Conservation (phyloP, 2,888 invertebrate genomes). For the Scaeva pyrastri region DNA sequence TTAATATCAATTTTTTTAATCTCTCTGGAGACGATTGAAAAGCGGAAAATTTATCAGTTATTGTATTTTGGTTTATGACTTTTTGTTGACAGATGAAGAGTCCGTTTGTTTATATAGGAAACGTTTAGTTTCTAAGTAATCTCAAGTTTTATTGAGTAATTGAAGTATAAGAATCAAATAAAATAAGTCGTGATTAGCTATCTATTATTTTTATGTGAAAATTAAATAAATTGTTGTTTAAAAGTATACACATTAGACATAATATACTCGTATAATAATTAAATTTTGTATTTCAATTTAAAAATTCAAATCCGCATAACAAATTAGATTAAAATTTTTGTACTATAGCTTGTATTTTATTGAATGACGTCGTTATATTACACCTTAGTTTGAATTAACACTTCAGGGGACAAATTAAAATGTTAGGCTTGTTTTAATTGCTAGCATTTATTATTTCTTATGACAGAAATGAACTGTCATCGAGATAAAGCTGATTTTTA, state of each 20-base stretch:
- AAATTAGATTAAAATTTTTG: slow-evolving; percentile 39
- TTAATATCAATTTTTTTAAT: background rate
- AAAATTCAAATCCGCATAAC: slow-evolving; percentile 35
- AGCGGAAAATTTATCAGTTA: slow-evolving; percentile 51
- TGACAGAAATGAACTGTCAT: slow-evolving; percentile 23
- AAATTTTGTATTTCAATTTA: slow-evolving; percentile 29
- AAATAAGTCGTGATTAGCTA: slow-evolving; percentile 42
- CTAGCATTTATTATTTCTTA: background rate
- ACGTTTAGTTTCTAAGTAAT: slow-evolving; percentile 11
- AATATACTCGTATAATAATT: background rate
- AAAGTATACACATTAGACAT: slow-evolving; percentile 4
- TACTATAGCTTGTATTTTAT: slow-evolving; percentile 1
- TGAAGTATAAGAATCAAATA: slow-evolving; percentile 25
- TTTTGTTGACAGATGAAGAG: slow-evolving; percentile 38
- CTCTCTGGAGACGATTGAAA: background rate
- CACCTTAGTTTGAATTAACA: background rate
- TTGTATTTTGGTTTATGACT: slow-evolving; percentile 9
- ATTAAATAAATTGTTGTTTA: slow-evolving; percentile 40
- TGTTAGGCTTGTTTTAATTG: slow-evolving; percentile 21
- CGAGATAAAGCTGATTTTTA: background rate
- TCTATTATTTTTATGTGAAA: slow-evolving; percentile 34
- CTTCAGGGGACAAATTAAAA: background rate
- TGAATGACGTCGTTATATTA: background rate
- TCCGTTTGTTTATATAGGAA: slow-evolving; percentile 4
- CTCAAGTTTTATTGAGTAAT: background rate